Evolutionary conservation across 37 sponge, comb jelly and placozoan genomes (phyloP).

Genomic region (Halichondria panicea): DNA sequence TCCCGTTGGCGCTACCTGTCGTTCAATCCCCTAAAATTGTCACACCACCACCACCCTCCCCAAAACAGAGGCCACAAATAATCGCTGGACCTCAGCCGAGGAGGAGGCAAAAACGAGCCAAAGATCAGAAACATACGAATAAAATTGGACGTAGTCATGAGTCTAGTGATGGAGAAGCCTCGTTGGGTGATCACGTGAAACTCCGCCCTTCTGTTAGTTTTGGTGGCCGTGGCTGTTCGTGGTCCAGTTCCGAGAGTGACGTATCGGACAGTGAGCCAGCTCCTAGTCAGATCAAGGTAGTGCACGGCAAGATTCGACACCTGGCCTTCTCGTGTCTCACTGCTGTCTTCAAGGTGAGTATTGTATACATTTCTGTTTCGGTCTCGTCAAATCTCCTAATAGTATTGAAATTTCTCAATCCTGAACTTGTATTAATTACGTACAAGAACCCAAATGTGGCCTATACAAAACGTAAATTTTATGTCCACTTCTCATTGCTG

Average conservation of each 20-base stretch:
- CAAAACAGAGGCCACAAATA: background rate
- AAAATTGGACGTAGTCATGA: background rate
- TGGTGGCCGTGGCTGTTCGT: background rate
- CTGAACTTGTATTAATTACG: too few species aligned
- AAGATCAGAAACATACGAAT: background rate
- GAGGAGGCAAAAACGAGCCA: background rate
- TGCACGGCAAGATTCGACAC: conserved; percentile 21
- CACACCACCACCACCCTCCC: too few species aligned
- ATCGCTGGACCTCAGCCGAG: conserved; percentile 32
- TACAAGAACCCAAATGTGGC: too few species aligned
- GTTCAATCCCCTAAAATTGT: too few species aligned
- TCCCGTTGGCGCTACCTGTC: conserved; percentile 9
- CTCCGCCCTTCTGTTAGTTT: too few species aligned
- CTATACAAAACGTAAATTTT: too few species aligned
- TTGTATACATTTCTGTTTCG: too few species aligned
- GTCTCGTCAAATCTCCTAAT: too few species aligned
- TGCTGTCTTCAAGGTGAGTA: conserved; percentile 21
- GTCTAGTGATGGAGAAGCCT: background rate
- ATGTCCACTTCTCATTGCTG: background rate
- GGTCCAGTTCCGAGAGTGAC: conserved; percentile 52
- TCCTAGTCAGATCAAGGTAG: background rate
- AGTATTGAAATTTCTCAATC: too few species aligned
- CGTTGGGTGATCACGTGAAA: background rate
- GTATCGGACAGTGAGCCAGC: conserved; percentile 36
- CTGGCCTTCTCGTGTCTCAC: conserved; percentile 24